Evolutionary conservation across 2,888 invertebrate species (phyloP).

Genomic region (Oxytorus armatus): DNA sequence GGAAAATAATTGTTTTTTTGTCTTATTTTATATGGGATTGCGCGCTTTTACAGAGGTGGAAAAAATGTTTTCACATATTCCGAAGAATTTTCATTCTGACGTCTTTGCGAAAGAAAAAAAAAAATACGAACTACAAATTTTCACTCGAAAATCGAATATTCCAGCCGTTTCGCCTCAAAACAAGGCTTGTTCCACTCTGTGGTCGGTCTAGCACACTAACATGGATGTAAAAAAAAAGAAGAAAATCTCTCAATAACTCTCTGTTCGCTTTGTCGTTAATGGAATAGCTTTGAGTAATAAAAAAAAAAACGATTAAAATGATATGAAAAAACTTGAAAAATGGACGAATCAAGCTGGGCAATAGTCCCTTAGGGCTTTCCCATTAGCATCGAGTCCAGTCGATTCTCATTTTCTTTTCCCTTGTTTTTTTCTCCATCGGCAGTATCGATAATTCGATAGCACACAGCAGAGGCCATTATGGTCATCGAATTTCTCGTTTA

Average conservation of each 20-base stretch:
- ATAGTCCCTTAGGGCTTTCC: constrained; percentile 21
- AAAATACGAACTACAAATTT: neutral
- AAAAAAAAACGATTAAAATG: constrained; percentile 12
- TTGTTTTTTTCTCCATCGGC: neutral
- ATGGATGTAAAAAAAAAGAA: neutral
- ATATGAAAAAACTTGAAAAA: constrained; percentile 51
- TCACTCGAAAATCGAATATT: neutral
- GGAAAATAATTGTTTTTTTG: no score
- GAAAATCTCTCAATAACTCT: neutral
- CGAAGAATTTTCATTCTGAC: no score
- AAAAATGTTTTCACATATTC: no score
- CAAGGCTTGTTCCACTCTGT: constrained; percentile 24
- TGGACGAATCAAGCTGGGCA: constrained; percentile 60
- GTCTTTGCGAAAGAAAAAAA: no score
- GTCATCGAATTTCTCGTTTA: constrained; percentile 4
- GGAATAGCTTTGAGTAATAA: constrained; percentile 8
- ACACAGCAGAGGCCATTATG: constrained; percentile 13
- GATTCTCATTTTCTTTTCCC: constrained; percentile 12
- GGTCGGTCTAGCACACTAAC: constrained; percentile 18
- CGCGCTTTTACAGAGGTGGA: no score
- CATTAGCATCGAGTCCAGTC: constrained; percentile 40
- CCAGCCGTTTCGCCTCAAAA: constrained; percentile 3
- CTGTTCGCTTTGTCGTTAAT: neutral
- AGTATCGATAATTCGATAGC: constrained; percentile 34
- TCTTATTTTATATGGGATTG: no score